Evolutionary conservation across 2,888 invertebrate genomes (phyloP), one percentile per base, ranked within the genome.

Genomic region (Petrolisthes manimaculis): DNA sequence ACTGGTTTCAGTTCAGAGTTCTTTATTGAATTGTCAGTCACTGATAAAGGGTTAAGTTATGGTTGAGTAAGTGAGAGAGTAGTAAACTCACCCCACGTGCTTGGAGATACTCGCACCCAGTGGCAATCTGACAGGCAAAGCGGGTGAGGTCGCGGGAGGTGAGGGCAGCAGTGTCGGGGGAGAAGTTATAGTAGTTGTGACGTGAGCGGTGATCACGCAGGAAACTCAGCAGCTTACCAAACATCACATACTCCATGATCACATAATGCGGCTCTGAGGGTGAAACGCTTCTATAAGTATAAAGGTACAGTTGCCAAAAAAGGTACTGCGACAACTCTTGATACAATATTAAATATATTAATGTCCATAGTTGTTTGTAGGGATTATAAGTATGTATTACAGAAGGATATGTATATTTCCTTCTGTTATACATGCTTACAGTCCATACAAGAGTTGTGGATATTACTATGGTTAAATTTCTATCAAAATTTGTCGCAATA

Each of bases 161-260:
- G 54, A 96, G 93, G 0, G 95, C 95, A 55, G 92, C 92, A 0
- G 95, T 95, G 87, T 95, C 95, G 90, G 95, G 95, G 4, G 92
- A 91, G 90, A 91, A 91, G 86, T 91, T 91, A 93, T 95, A 95
- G 91, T 95, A 94, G 91, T 94, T 94, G 91, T 94, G 93, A 89
- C 94, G 92, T 54, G 94, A 94, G 92, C 94, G 94, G 93, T 93
- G 95, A 93, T 94, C 96, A 75, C 97, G 94, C 89, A 97, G 94
- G 92, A 96, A 95, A 1, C 96, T 95, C 91, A 96, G 93, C 90
- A 97, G 93, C 92, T 97, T 96, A 69, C 97, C 97, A 92, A 96
- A 95, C 95, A 96, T 96, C 89, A 96, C 96, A 92, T 96, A 97
- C 93, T 97, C 97, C 96, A 97, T 96, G 92, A 97, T 96, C 78